Evolutionary conservation across 1,140 invertebrate species (phyloP).

Genomic region (Achroia grisella): DNA sequence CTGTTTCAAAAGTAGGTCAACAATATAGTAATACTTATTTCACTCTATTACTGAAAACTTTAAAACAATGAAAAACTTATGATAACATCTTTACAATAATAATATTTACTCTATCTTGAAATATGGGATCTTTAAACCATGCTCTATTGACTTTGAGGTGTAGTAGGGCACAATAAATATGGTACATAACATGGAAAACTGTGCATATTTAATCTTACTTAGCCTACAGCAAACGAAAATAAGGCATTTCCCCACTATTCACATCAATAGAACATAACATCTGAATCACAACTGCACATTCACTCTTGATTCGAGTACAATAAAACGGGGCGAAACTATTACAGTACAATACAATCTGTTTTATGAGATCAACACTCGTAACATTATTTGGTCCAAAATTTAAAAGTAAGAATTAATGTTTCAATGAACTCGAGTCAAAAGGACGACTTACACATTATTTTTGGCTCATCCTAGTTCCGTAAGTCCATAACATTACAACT

Average conservation of each 20-base stretch:
- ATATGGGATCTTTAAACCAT: neutral
- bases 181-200: neutral
- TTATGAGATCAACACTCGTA: conserved; percentile 54
- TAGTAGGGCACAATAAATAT: neutral
- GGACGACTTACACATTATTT: conserved; percentile 47
- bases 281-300: conserved; percentile 30
- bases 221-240: conserved; percentile 64
- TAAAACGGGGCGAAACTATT: conserved; percentile 15
- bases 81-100: conserved; percentile 48
- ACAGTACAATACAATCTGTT: conserved; percentile 23
- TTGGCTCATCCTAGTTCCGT: conserved; percentile 54
- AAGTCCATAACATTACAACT: conserved; percentile 33
- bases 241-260: conserved; percentile 53
- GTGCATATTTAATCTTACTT: conserved; percentile 15
- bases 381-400: conserved; percentile 55
- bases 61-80: conserved; percentile 26
- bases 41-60: conserved; percentile 18
- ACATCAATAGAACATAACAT: conserved; percentile 36
- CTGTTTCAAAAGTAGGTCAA: conserved; percentile 22
- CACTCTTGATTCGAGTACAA: conserved; percentile 35
- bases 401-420: conserved; percentile 17
- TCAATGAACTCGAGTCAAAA: conserved; percentile 47
- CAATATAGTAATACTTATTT: conserved; percentile 27
- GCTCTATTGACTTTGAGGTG: neutral
- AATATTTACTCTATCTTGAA: conserved; percentile 5